phyloP scores from a whole-genome alignment of 2,113 vertebrate genomes.

The Ciconia boyciana region DNA sequence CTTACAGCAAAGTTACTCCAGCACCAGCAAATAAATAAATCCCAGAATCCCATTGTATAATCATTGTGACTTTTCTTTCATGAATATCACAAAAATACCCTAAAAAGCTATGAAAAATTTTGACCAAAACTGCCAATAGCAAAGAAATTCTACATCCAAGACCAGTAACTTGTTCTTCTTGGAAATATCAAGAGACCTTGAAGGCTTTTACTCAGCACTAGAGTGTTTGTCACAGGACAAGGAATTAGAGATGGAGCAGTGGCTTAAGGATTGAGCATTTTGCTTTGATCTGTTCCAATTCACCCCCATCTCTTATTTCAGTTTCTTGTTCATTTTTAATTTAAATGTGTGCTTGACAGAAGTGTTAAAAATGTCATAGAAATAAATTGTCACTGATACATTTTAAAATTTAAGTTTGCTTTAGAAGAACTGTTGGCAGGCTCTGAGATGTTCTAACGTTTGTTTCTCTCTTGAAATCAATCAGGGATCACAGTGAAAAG shows the following conservation, averaged over 20 bases:
- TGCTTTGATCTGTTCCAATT: background rate
- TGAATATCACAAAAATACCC: background rate
- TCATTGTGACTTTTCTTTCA: background rate
- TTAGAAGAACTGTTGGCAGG: background rate
- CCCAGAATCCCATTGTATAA: background rate
- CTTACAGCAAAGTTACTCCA: background rate
- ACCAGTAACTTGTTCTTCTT: background rate
- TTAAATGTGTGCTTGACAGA: background rate
- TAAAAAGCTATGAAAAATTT: background rate
- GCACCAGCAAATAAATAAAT: background rate
- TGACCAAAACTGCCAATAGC: background rate
- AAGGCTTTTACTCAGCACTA: background rate
- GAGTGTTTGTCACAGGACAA: background rate
- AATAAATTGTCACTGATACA: background rate
- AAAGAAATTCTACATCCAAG: background rate
- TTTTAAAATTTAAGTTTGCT: constrained; percentile 13
- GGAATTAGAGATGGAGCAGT: background rate
- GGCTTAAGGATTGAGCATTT: background rate
- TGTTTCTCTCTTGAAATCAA: background rate
- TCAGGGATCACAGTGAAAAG: fast-evolving
- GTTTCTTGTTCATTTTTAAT: constrained; percentile 22
- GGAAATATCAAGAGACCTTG: background rate
- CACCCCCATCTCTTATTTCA: background rate
- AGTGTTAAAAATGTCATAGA: background rate
- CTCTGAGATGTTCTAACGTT: background rate